These are phyloP conservation scores for Drosophila nannoptera DNA, from an alignment of 1,140 invertebrate species.

Conservation along the genomic window DNA sequence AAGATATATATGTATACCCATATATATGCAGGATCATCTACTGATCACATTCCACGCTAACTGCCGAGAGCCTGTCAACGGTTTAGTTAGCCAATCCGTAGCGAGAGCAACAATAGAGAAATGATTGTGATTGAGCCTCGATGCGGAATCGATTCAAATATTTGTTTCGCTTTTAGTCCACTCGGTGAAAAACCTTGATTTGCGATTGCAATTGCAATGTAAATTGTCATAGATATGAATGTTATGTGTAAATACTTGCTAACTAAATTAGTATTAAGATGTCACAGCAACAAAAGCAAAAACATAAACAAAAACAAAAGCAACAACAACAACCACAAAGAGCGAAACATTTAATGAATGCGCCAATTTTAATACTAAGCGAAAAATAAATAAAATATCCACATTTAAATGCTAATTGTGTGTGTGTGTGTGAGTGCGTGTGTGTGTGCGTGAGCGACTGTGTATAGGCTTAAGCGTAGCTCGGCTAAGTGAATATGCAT, in stretches of 20 bases:
- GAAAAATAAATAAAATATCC: slow-evolving; percentile 47
- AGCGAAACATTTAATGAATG: slow-evolving; percentile 40
- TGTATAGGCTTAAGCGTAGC: slow-evolving; percentile 1
- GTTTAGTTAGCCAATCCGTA: slow-evolving; percentile 71
- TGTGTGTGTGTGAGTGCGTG: no score
- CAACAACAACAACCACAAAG: slow-evolving; percentile 6
- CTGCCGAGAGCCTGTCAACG: slow-evolving; percentile 31
- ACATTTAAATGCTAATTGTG: slow-evolving; percentile 65
- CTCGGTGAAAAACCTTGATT: slow-evolving; percentile 21
- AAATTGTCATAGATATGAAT: slow-evolving; percentile 19
- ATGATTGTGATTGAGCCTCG: slow-evolving; percentile 67
- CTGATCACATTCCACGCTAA: slow-evolving; percentile 67
- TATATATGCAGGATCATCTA: slow-evolving; percentile 9
- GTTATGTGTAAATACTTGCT: slow-evolving; percentile 67
- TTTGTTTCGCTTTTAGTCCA: slow-evolving; percentile 29
- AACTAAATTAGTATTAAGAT: slow-evolving; percentile 66
- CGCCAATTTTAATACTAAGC: slow-evolving; percentile 67
- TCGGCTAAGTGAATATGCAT: slow-evolving; percentile 27
- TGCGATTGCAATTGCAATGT: slow-evolving; percentile 20
- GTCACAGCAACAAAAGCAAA: slow-evolving; percentile 16
- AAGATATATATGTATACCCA: not conserved
- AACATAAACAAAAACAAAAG: not conserved
- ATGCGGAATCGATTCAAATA: slow-evolving; percentile 43
- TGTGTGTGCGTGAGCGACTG: not conserved
- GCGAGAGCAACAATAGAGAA: slow-evolving; percentile 63